Evolutionary conservation across 2,113 vertebrate species (phyloP).

Genomic region (Ictidomys tridecemlineatus): DNA sequence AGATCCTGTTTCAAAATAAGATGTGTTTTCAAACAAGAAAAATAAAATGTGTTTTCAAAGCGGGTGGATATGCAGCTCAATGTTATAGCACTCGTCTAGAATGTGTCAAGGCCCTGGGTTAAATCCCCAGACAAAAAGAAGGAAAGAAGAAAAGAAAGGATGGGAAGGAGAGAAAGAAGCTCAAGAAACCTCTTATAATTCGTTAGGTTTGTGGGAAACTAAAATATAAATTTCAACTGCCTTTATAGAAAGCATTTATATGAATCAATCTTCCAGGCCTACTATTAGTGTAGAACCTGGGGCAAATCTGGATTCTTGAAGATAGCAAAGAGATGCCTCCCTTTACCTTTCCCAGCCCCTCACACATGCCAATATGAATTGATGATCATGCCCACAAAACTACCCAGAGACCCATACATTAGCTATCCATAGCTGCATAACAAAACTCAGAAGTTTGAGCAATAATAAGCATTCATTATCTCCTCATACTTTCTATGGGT

Average conservation of each 20-base stretch:
- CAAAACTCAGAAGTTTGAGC: neutral
- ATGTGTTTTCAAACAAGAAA: neutral
- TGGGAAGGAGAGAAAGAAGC: too few species aligned
- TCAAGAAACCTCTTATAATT: neutral
- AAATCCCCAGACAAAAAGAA: neutral
- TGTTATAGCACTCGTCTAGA: neutral
- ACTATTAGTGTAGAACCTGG: neutral
- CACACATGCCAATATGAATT: neutral
- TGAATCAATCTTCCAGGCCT: neutral
- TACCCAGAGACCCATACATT: neutral
- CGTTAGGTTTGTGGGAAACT: neutral
- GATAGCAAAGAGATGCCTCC: neutral
- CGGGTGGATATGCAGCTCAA: neutral
- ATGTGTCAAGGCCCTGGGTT: neutral
- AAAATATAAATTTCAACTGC: neutral
- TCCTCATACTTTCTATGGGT: neutral
- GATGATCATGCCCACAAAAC: neutral
- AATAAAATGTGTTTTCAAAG: neutral
- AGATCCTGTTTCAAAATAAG: neutral
- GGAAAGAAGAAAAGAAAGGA: neutral
- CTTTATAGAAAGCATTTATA: neutral
- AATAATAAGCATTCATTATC: neutral
- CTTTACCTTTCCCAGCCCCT: neutral
- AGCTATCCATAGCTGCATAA: neutral
- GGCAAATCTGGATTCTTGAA: neutral